Evolutionary conservation across 1,140 invertebrate species (phyloP).

Genomic region (Lepeophtheirus salmonis): DNA sequence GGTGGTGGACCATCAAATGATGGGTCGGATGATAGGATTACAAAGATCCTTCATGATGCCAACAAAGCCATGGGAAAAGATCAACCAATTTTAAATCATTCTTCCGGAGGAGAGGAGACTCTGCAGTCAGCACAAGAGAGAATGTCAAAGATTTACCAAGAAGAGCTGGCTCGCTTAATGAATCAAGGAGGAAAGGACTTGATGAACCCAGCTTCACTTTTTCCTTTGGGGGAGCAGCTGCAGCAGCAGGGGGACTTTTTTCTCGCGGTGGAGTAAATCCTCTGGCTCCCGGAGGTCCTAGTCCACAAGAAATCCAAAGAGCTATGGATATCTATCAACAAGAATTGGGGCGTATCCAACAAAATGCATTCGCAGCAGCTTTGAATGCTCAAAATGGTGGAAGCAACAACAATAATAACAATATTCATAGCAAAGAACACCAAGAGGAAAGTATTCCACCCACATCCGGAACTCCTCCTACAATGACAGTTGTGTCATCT

Average conservation of each 20-base stretch:
- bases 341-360: conserved; percentile 64
- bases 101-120: too few relatives aligned
- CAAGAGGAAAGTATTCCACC: not conserved
- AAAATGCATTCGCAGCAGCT: conserved; percentile 29
- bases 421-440: not conserved
- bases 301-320: conserved; percentile 65
- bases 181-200: conserved; percentile 28
- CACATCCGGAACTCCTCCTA: not conserved
- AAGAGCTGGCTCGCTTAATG: conserved; percentile 81
- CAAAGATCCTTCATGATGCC: conserved; percentile 78
- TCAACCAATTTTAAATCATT: not conserved
- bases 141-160: conserved; percentile 51
- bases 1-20: conserved; percentile 36
- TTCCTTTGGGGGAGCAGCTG: conserved; percentile 37
- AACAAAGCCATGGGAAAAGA: conserved; percentile 33
- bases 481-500: not conserved
- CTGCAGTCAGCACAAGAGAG: conserved; percentile 76
- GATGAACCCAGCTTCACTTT: conserved; percentile 63
- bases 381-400: conserved; percentile 13
- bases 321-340: conserved; percentile 76
- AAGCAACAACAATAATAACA: conserved; percentile 10
- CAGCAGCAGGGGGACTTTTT: conserved; percentile 35
- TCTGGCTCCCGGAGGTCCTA: conserved; percentile 23
- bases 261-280: conserved; percentile 38
- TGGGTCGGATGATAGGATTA: conserved; percentile 72